Evolutionary conservation across 2,888 invertebrate genomes (phyloP).

Genomic region (Limnephilus lunatus): DNA sequence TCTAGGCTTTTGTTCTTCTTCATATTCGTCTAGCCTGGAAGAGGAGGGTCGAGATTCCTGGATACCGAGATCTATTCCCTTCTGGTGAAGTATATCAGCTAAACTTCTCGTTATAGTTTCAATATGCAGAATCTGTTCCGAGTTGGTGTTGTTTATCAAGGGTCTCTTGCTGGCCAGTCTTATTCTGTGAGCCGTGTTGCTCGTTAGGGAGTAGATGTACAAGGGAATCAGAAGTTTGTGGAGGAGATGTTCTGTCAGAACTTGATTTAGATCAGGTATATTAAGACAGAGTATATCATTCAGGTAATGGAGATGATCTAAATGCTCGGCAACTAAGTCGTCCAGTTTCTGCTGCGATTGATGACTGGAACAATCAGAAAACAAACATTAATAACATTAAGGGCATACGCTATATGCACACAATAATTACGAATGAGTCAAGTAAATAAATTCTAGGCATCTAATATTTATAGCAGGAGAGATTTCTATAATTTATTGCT

Average conservation of each 20-base stretch:
- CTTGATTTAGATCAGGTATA: conserved; percentile 94
- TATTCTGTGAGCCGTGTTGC: conserved; percentile 68
- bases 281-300: conserved; percentile 96
- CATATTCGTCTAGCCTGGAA: conserved; percentile 72
- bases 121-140: conserved; percentile 75
- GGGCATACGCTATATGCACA: background rate
- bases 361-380: conserved; percentile 81
- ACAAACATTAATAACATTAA: conserved; percentile 61
- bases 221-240: conserved; percentile 95
- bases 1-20: conserved; percentile 81
- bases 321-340: conserved; percentile 96
- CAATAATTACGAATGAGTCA: conserved; percentile 51
- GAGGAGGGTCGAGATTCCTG: conserved; percentile 71
- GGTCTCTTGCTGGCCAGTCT: conserved; percentile 58
- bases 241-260: conserved; percentile 94
- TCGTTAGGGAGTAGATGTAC: conserved; percentile 93
- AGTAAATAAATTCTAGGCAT: conserved; percentile 57
- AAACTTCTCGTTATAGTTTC: conserved; percentile 81
- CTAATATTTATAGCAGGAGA: background rate
- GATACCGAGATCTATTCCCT: conserved; percentile 76
- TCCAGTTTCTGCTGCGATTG: conserved; percentile 93
- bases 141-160: conserved; percentile 55
- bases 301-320: conserved; percentile 97
- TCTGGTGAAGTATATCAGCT: conserved; percentile 80
- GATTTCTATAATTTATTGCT: background rate